A percentile compares a stretch with the other conserved stretches of the same genome.
phyloP scores from a whole-genome alignment of 2,888 invertebrate species.

The Rutpela maculata region DNA sequence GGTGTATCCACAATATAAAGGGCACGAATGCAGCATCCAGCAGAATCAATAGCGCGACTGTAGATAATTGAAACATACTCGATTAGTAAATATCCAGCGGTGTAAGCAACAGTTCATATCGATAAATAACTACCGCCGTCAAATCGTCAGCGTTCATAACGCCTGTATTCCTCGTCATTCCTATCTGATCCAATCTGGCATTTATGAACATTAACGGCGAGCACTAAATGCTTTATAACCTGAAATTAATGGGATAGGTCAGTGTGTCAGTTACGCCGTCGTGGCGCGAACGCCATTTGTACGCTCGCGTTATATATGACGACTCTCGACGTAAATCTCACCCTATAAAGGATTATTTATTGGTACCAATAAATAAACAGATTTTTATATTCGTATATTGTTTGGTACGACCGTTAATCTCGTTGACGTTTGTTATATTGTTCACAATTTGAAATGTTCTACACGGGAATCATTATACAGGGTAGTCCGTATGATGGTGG shows the following conservation, averaged over 20 bases:
- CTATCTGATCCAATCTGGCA: constrained; percentile 52
- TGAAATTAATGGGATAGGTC: constrained; percentile 62
- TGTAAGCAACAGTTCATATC: constrained; percentile 44
- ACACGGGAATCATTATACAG: no score
- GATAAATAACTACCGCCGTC: constrained; percentile 36
- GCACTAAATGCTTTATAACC: constrained; percentile 60
- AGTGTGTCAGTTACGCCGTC: constrained; percentile 59
- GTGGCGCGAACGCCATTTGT: constrained; percentile 29
- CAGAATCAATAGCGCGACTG: constrained; percentile 26
- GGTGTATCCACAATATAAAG: not conserved
- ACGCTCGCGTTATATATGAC: constrained; percentile 10
- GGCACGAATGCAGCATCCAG: not conserved
- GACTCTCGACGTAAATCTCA: constrained; percentile 5
- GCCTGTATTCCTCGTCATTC: constrained; percentile 45
- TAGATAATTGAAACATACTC: constrained; percentile 41
- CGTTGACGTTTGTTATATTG: not conserved
- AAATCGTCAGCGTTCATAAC: constrained; percentile 43
- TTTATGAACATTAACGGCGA: constrained; percentile 58
- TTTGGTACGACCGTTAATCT: not conserved
- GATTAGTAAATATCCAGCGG: constrained; percentile 40
- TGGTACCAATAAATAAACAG: constrained; percentile 4
- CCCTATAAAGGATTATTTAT: constrained; percentile 3
- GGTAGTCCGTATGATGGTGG: no score
- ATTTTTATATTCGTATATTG: constrained; percentile 1
- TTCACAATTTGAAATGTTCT: no score